phyloP scores from a whole-genome alignment of 2,888 invertebrate species.

The Melangyna quadrimaculata region DNA sequence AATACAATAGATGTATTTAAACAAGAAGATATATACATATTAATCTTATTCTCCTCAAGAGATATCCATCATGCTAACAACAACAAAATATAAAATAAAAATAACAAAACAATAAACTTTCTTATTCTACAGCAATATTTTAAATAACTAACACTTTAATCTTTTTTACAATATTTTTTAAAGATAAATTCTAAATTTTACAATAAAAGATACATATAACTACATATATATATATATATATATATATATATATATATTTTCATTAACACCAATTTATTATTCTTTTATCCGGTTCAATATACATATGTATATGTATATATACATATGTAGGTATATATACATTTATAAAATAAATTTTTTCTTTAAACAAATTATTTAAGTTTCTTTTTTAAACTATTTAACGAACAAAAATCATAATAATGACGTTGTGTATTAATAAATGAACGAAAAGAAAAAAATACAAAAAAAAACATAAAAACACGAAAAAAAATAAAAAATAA shows the following conservation, averaged over 20 bases:
- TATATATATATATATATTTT: neutral
- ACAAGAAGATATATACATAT: neutral
- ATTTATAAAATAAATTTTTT: neutral
- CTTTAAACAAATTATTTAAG: constrained; percentile 2
- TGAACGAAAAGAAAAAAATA: constrained; percentile 19
- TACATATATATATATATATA: neutral
- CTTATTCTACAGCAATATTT: constrained; percentile 26
- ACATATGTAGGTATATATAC: no score
- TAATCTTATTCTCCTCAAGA: neutral
- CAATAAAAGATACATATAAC: neutral
- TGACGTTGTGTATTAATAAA: constrained; percentile 37
- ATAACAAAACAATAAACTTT: neutral
- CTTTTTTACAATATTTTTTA: neutral
- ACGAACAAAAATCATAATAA: constrained; percentile 44
- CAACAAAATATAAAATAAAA: neutral
- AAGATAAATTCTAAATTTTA: neutral
- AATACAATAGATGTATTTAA: neutral
- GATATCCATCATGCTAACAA: neutral
- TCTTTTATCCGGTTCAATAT: constrained; percentile 21
- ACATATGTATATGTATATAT: no score
- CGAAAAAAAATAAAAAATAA: neutral
- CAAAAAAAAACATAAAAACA: neutral
- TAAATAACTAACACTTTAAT: constrained; percentile 33
- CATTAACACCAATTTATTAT: neutral
- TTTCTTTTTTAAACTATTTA: constrained; percentile 23